phyloP scores from a whole-genome alignment of 2,113 vertebrate genomes.

The Heptranchias perlo region DNA sequence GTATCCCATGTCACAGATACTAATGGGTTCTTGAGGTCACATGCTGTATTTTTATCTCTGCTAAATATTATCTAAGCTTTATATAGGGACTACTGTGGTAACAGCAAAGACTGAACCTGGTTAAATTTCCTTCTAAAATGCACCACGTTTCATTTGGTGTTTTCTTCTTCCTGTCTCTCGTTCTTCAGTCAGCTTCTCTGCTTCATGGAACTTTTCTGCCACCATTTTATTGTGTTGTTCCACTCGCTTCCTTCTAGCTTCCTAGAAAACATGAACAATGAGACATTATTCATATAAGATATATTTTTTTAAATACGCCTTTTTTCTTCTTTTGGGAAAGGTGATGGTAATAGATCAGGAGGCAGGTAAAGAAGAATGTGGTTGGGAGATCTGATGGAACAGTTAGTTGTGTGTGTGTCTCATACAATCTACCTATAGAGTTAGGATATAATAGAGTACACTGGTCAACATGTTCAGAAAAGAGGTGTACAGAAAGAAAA shows the following conservation, averaged over 20 bases:
- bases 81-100: neutral
- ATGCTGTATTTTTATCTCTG: neutral
- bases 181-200: slow-evolving; percentile 40
- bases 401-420: neutral
- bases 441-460: neutral
- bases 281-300: neutral
- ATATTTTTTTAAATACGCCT: neutral
- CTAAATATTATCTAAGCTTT: neutral
- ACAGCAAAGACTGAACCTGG: neutral
- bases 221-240: slow-evolving; percentile 40
- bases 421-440: neutral
- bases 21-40: neutral
- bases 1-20: neutral
- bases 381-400: neutral
- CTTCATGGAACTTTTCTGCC: slow-evolving; percentile 38
- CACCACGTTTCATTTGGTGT: neutral
- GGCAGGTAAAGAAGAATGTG: neutral
- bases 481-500: neutral
- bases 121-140: slow-evolving; percentile 4
- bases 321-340: neutral
- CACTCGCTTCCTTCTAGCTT: slow-evolving; percentile 38
- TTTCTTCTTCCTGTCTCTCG: slow-evolving; percentile 1
- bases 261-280: slow-evolving; percentile 40
- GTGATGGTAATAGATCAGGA: neutral
- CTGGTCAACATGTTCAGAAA: neutral